Evolutionary conservation across 2,888 invertebrate genomes (phyloP), one percentile per base, ranked within the genome.

Genomic region (Seira sanloemensis): DNA sequence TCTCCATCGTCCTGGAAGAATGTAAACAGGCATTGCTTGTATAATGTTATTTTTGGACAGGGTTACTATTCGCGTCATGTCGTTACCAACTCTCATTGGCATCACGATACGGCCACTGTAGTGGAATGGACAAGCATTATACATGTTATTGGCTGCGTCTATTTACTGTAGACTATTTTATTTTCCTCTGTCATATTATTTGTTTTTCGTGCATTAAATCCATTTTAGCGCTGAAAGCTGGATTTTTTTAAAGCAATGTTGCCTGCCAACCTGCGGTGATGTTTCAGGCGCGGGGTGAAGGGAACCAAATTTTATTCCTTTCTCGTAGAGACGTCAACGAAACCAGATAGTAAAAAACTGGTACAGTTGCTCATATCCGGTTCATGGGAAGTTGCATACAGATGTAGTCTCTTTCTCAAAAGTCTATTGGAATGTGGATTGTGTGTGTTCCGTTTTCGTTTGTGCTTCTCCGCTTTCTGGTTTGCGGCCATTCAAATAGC

Each of bases 161-260:
- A 19, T 26, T 62, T 65, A 24, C n/a, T 19, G 50, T 78, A 62
- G 69, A 72, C 73, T 73, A 7, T 37, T 37, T 37, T 37, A 37
- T 37, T 37, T 37, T 37, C 37, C 12, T 74, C 5, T 37, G 79
- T 80, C 73, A 68, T 80, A 74, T 37, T 37, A 37, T 80, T 80
- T 80, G 74, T 80, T 80, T 37, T 80, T 80, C 62, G 54, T 67
- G 58, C 74, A 68, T 80, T 73, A 80, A 80, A 80, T 80, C 79
- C 74, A 68, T 23, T 73, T 68, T 73, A 73, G 46, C n/a, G 79
- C 79, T 80, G n/a, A n/a, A 24, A 72, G 79, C 79, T 50, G 74
- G 79, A 80, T 74, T 74, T 74, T 19, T 54, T 67, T 69, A 21
- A 23, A 2, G 7, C 24, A 24, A 37, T 25, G 16, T 65, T 27